A percentile compares a stretch with the other conserved stretches of the same genome.
These are phyloP conservation scores for Andrena haemorrhoa DNA, from an alignment of 2,888 invertebrate species.

Conservation along the genomic window DNA sequence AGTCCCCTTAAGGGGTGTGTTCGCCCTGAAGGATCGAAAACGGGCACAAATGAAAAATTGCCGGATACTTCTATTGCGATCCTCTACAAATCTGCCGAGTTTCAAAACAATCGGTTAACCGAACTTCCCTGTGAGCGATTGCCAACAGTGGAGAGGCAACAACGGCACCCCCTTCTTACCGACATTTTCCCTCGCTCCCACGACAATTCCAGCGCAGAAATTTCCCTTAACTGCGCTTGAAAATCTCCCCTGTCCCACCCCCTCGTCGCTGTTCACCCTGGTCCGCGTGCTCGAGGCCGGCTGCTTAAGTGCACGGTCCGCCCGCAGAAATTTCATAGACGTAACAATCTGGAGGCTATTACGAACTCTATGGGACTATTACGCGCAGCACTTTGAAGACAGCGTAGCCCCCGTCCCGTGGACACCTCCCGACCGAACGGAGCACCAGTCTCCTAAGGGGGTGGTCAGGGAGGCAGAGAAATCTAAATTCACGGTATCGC, in stretches of 20 bases:
- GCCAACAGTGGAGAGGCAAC: background rate
- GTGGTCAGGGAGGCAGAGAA: background rate
- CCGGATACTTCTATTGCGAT: too few relatives aligned
- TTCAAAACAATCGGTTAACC: too few relatives aligned
- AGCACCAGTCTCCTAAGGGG: background rate
- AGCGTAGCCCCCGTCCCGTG: background rate
- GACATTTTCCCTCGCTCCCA: conserved; percentile 6
- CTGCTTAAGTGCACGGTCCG: conserved; percentile 60
- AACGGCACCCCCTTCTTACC: background rate
- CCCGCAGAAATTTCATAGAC: conserved; percentile 65
- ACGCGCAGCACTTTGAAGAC: conserved; percentile 49
- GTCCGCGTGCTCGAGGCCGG: conserved; percentile 36
- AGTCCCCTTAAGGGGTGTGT: too few relatives aligned
- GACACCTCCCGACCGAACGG: conserved; percentile 10
- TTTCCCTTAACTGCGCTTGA: conserved; percentile 26
- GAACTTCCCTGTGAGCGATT: background rate
- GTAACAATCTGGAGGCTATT: conserved; percentile 67
- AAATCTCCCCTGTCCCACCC: conserved; percentile 34
- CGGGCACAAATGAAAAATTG: too few relatives aligned
- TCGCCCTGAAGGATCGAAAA: too few relatives aligned
- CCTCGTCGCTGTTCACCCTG: conserved; percentile 15
- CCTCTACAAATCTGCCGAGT: too few relatives aligned
- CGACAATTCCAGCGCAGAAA: conserved; percentile 19
- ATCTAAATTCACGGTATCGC: conserved; percentile 41
- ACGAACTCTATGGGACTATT: conserved; percentile 67